Evolutionary conservation across 2,888 invertebrate genomes (phyloP).

Genomic region (Tenodera sinensis): DNA sequence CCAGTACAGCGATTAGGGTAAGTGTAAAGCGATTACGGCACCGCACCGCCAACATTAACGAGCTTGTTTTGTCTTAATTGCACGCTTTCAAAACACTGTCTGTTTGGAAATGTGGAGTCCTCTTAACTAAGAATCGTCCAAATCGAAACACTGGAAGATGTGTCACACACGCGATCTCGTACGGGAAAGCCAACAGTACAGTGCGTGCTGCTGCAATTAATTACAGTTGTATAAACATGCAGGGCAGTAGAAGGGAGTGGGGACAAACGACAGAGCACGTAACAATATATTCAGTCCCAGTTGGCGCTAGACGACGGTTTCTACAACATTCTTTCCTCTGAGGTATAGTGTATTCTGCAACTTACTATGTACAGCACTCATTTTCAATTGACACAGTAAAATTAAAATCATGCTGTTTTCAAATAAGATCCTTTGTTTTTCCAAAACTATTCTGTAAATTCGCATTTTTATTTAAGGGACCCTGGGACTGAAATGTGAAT

Average conservation of each 20-base stretch:
- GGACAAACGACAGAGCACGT: neutral
- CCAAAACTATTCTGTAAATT: too few species aligned
- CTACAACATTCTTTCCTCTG: neutral
- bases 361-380: too few species aligned
- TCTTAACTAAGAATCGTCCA: neutral
- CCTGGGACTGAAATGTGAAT: too few species aligned
- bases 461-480: too few species aligned
- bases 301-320: neutral
- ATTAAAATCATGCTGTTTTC: too few species aligned
- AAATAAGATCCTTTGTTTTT: too few species aligned
- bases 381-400: too few species aligned
- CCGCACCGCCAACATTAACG: too few species aligned
- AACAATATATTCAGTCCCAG: neutral
- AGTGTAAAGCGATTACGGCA: too few species aligned
- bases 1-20: too few species aligned
- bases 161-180: neutral
- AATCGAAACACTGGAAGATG: neutral
- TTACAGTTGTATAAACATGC: neutral
- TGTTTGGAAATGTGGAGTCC: neutral
- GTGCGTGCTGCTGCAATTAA: neutral
- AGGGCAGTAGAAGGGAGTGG: neutral
- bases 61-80: too few species aligned
- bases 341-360: neutral
- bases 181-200: neutral
- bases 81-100: too few species aligned